phyloP scores from a whole-genome alignment of 2,113 vertebrate species.

The Caretta caretta region DNA sequence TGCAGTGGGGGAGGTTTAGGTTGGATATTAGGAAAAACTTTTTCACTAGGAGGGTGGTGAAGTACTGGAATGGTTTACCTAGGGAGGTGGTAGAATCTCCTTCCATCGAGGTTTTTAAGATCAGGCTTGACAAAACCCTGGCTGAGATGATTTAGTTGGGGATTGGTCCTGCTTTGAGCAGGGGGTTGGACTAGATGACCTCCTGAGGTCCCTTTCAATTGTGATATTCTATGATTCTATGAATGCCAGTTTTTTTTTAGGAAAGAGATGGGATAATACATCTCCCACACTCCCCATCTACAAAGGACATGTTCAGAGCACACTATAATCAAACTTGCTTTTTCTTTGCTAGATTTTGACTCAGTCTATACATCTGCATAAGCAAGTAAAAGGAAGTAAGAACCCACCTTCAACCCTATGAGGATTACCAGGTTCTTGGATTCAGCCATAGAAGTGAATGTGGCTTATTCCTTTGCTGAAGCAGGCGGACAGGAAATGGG shows the following conservation, averaged over 20 bases:
- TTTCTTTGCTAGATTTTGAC: neutral
- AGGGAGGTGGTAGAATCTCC: too few relatives aligned
- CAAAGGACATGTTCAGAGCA: neutral
- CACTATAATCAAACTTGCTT: neutral
- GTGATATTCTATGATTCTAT: too few relatives aligned
- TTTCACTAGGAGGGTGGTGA: too few relatives aligned
- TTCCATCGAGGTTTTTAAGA: too few relatives aligned
- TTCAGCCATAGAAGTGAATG: neutral
- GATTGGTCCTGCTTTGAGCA: too few relatives aligned
- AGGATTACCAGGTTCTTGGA: neutral
- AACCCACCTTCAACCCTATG: neutral
- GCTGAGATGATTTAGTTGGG: too few relatives aligned
- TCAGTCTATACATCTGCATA: neutral
- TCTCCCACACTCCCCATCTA: neutral
- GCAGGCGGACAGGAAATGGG: neutral
- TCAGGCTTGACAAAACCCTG: too few relatives aligned
- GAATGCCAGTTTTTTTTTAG: neutral
- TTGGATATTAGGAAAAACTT: too few relatives aligned
- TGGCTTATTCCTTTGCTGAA: neutral
- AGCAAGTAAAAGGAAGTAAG: neutral
- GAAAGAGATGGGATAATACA: neutral
- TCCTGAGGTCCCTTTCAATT: too few relatives aligned
- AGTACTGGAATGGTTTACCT: too few relatives aligned
- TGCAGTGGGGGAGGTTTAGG: too few relatives aligned
- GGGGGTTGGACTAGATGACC: too few relatives aligned